Percentiles rank a stretch among this genome's conserved stretches.
phyloP scores from a whole-genome alignment of 2,113 vertebrate genomes.

The Cheirogaleus medius region DNA sequence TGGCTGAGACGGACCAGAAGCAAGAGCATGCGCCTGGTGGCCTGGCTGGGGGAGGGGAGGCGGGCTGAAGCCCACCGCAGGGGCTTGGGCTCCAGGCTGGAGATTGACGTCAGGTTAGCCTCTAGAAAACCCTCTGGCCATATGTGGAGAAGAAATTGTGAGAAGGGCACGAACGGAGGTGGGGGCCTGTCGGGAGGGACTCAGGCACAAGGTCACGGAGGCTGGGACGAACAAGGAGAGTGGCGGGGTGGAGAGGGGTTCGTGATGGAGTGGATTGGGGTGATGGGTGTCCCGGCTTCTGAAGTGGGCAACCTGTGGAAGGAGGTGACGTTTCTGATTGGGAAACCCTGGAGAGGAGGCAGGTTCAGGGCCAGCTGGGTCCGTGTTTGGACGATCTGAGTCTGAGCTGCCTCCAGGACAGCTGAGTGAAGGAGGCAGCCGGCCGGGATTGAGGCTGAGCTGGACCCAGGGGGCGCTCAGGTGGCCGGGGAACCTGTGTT shows the following conservation, averaged over 20 bases:
- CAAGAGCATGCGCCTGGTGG: accelerated
- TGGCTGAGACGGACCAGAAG: neutral
- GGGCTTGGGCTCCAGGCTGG: neutral
- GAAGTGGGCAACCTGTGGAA: neutral
- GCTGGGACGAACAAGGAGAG: too few relatives aligned
- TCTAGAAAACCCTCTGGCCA: neutral
- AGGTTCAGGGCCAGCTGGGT: neutral
- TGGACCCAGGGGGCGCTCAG: neutral
- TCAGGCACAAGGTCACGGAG: neutral
- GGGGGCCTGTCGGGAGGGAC: neutral
- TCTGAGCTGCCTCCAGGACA: neutral
- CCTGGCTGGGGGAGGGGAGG: neutral
- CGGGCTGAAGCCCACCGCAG: neutral
- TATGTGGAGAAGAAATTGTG: neutral
- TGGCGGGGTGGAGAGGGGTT: accelerated
- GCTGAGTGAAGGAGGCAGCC: neutral
- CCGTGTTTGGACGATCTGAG: neutral
- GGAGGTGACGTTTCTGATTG: neutral
- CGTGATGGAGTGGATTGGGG: accelerated
- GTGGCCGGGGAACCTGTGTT: too few relatives aligned
- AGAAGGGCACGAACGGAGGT: neutral
- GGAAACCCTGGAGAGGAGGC: neutral
- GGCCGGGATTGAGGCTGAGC: neutral
- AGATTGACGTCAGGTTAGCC: neutral
- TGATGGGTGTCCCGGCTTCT: neutral